Evolutionary conservation across 2,113 vertebrate species (phyloP), one percentile per base, ranked within the genome.

Genomic region (Labeo catla): DNA sequence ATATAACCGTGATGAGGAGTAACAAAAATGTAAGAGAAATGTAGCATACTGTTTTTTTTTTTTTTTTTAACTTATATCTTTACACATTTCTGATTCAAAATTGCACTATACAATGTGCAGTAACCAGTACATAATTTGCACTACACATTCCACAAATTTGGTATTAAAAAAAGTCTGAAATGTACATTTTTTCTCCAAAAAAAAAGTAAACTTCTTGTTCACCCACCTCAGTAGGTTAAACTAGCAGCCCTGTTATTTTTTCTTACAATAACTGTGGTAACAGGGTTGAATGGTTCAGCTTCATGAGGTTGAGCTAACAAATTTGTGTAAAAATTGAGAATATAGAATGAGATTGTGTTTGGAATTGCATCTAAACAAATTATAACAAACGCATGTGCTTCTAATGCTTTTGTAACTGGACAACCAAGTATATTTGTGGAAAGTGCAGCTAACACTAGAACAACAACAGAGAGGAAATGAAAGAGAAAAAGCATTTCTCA

Each of bases 401-500:
- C 13, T 13, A 70, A 2, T 72, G 68, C 19, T 72, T 73, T 73
- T 72, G 16, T 43, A 72, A 43, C 21, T 4, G 19, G 39, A 45
- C 16, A 9, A 70, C 15, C 39, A 21, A 21, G 36, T 45, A 45
- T n/a, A 72, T n/a, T 43, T 6, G 39, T 61, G 57, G 19, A 61
- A 61, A 61, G 57, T n/a, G 57, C 21, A 21, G 57, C 19, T 21
- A 16, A 59, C 8, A 10, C 36, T 72, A 68, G 2, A 68, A 36
- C 7, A 19, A 70, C 34, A 70, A 9, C 7, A n/a, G 3, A 54
- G 49, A 77, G 6, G 21, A 81, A 81, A 5, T 6, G 15, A 23
- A 2, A 45, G 11, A 49, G 8, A 63, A 23, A 52, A 77, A 49
- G 8, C 11, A 28, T 65, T 50, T 92, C 95, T 95, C 87, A 97